These are phyloP conservation scores for Ypsolopha scabrella DNA, from an alignment of 2,888 invertebrate species.

Conservation along the genomic window DNA sequence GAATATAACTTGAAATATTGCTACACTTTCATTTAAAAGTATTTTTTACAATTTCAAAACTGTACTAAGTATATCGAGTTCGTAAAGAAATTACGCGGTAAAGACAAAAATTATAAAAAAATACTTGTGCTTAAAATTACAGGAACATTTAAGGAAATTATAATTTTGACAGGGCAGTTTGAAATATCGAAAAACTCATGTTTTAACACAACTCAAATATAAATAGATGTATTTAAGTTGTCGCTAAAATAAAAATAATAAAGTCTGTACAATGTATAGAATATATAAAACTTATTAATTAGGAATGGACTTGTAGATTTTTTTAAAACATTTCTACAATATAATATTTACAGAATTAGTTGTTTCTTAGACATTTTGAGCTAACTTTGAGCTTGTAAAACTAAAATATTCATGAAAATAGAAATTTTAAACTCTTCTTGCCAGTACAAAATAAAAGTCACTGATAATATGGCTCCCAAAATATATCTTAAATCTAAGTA, in stretches of 20 bases:
- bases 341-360: slow-evolving; percentile 43
- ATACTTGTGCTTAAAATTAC: slow-evolving; percentile 3
- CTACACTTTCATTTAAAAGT: background rate
- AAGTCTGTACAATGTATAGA: slow-evolving; percentile 31
- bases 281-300: slow-evolving; percentile 42
- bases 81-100: background rate
- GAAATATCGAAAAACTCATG: too few species aligned
- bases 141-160: slow-evolving; percentile 11
- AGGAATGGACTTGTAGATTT: slow-evolving; percentile 45
- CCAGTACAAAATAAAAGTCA: background rate
- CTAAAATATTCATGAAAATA: slow-evolving; percentile 23
- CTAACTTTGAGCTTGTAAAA: slow-evolving; percentile 66
- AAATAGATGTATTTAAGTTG: slow-evolving; percentile 10
- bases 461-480: slow-evolving; percentile 16
- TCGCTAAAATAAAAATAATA: slow-evolving; percentile 21
- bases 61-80: background rate
- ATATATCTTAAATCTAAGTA: slow-evolving; percentile 1
- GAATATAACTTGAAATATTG: background rate
- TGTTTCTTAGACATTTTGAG: slow-evolving; percentile 40
- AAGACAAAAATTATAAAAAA: background rate
- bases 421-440: too few species aligned
- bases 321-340: slow-evolving; percentile 22
- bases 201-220: too few species aligned
- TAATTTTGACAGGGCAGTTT: too few species aligned
- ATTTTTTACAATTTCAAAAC: background rate